Conservation (phyloP, 2,113 vertebrate species). For the Miniopterus natalensis region DNA sequence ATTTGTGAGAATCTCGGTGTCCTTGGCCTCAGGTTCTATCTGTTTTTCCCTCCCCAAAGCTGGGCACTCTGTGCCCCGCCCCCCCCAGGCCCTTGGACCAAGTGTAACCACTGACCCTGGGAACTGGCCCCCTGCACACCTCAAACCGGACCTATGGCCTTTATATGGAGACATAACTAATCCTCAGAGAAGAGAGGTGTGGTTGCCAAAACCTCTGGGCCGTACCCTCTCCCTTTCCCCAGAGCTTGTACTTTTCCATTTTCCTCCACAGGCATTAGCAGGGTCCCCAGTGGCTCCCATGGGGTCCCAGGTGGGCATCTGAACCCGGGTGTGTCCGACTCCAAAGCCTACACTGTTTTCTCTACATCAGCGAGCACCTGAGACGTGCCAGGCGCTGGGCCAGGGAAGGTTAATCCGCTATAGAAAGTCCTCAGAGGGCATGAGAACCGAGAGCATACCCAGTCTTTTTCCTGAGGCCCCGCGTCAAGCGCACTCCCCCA, state of each 20-base stretch:
- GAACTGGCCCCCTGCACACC: accelerated
- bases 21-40: accelerated
- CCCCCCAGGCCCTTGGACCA: too few species aligned
- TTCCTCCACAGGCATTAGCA: accelerated
- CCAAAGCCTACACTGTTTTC: too few species aligned
- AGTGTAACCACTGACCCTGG: accelerated
- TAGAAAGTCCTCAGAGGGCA: too few species aligned
- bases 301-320: background rate
- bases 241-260: background rate
- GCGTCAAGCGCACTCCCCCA: too few species aligned
- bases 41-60: background rate
- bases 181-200: background rate
- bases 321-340: too few species aligned
- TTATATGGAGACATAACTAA: background rate
- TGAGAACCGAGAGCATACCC: too few species aligned
- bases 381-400: too few species aligned
- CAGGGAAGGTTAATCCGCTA: too few species aligned
- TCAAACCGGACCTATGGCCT: background rate
- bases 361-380: too few species aligned
- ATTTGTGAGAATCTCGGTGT: too few species aligned
- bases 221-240: background rate
- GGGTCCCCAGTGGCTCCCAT: accelerated
- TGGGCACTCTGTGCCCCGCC: background rate
- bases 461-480: too few species aligned
- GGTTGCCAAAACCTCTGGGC: background rate